phyloP scores from a whole-genome alignment of 1,140 invertebrate genomes.

The Aphidius gifuensis region DNA sequence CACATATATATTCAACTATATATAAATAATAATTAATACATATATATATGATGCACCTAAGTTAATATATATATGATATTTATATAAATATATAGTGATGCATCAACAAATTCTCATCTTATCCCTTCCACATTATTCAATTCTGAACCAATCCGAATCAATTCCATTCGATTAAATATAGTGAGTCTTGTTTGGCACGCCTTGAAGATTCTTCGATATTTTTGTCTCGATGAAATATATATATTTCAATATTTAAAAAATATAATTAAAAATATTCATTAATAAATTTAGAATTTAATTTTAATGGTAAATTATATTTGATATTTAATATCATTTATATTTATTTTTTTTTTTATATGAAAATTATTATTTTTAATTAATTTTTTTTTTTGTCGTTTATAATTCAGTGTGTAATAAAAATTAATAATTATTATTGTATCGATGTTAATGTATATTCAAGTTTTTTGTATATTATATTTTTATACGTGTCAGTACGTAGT shows the following conservation, averaged over 20 bases:
- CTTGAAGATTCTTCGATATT: neutral
- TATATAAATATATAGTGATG: neutral
- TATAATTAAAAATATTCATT: neutral
- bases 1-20: conserved; percentile 13
- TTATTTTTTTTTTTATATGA: too few species aligned
- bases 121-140: too few species aligned
- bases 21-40: neutral
- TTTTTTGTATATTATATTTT: conserved; percentile 12
- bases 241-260: neutral
- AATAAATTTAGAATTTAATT: too few species aligned
- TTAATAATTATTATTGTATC: conserved; percentile 11
- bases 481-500: conserved; percentile 28
- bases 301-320: too few species aligned
- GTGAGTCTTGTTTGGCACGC: conserved; percentile 36
- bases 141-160: conserved; percentile 51
- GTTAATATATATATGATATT: neutral
- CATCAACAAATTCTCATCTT: too few species aligned
- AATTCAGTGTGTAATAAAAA: too few species aligned
- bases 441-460: conserved; percentile 55
- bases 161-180: conserved; percentile 54
- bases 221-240: too few species aligned
- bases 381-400: neutral
- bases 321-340: too few species aligned
- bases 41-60: neutral
- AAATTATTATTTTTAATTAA: neutral